These are phyloP conservation scores for Drosophila atripex DNA, from an alignment of 2,888 invertebrate genomes.

Conservation along the genomic window DNA sequence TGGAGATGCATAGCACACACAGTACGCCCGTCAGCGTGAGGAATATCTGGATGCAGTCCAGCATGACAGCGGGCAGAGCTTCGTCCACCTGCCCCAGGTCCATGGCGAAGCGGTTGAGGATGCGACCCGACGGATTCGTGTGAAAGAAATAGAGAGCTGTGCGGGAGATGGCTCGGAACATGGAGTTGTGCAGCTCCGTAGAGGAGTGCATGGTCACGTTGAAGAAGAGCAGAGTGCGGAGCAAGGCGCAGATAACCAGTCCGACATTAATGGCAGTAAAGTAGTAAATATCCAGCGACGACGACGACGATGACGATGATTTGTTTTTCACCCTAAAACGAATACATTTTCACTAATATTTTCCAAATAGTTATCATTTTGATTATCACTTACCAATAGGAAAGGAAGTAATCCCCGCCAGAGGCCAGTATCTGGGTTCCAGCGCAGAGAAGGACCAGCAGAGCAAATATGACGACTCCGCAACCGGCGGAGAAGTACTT, in stretches of 20 bases:
- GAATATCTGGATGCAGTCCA: constrained; percentile 88
- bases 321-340: constrained; percentile 76
- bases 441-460: constrained; percentile 87
- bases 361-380: neutral
- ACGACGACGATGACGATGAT: constrained; percentile 54
- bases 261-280: constrained; percentile 84
- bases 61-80: constrained; percentile 82
- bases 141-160: constrained; percentile 95
- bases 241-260: constrained; percentile 81
- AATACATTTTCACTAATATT: neutral
- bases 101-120: constrained; percentile 95
- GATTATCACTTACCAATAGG: constrained; percentile 86
- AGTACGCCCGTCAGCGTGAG: constrained; percentile 91
- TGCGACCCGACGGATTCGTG: constrained; percentile 91
- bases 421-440: constrained; percentile 89
- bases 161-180: constrained; percentile 91
- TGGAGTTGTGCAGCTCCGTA: constrained; percentile 90
- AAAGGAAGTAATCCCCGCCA: constrained; percentile 90
- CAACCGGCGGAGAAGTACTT: constrained; percentile 90
- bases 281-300: constrained; percentile 83
- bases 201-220: constrained; percentile 89
- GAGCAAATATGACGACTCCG: constrained; percentile 85
- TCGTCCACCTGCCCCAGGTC: constrained; percentile 88
- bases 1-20: constrained; percentile 90
- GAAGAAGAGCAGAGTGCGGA: constrained; percentile 85